Conservation (phyloP, 2,113 vertebrate species). For the Sylvilagus bachmani region DNA sequence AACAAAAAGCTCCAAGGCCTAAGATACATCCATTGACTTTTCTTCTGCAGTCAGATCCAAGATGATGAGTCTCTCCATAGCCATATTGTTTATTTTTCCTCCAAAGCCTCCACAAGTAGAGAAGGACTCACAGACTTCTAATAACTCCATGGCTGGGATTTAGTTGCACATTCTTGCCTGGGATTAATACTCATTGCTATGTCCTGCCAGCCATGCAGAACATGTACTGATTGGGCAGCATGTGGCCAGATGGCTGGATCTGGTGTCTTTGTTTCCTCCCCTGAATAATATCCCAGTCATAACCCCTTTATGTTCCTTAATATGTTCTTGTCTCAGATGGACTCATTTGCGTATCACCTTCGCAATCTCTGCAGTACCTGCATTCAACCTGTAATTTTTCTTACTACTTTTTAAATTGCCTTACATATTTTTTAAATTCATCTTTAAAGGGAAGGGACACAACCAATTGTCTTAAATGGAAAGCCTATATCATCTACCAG, state of each 20-base stretch:
- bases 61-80: neutral
- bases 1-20: neutral
- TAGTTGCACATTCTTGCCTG: neutral
- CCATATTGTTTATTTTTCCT: neutral
- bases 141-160: neutral
- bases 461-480: conserved; percentile 8
- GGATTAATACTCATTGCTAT: neutral
- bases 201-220: neutral
- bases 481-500: neutral
- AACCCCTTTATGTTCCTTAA: neutral
- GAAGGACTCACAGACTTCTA: conserved; percentile 15
- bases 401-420: neutral
- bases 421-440: conserved; percentile 23
- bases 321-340: neutral
- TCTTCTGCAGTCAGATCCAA: neutral
- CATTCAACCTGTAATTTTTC: neutral
- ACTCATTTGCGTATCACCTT: neutral
- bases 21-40: neutral
- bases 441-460: neutral
- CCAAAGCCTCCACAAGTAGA: neutral
- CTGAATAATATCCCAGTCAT: neutral
- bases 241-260: neutral
- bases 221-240: neutral
- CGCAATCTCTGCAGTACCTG: neutral
- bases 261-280: neutral